These are phyloP conservation scores for Melanophora roralis DNA, from an alignment of 2,888 invertebrate species.

Conservation along the genomic window DNA sequence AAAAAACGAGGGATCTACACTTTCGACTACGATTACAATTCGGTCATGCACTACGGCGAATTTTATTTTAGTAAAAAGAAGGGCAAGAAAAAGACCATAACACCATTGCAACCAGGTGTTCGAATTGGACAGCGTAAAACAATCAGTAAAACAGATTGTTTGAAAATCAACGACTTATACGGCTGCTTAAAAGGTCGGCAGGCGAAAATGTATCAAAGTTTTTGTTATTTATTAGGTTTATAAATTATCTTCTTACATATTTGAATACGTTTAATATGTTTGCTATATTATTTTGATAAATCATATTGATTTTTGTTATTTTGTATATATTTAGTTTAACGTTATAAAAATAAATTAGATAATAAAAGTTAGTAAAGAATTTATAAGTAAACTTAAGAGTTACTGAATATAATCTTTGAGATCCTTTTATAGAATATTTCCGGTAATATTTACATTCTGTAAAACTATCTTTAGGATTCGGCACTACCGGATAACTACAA, in stretches of 20 bases:
- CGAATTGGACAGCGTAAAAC: constrained; percentile 82
- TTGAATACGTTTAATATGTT: constrained; percentile 66
- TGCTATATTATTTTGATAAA: constrained; percentile 2
- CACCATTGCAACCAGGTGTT: constrained; percentile 79
- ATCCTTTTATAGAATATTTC: too few relatives aligned
- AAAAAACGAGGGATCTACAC: constrained; percentile 81
- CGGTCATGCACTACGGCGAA: constrained; percentile 88
- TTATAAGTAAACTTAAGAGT: too few relatives aligned
- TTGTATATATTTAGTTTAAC: neutral
- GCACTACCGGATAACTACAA: too few relatives aligned
- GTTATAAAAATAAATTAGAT: too few relatives aligned
- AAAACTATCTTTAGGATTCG: too few relatives aligned
- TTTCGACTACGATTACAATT: constrained; percentile 86
- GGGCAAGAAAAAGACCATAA: constrained; percentile 81
- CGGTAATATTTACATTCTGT: too few relatives aligned
- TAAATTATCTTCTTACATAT: too few relatives aligned
- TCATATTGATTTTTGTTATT: constrained; percentile 46
- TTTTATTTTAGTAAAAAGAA: constrained; percentile 82
- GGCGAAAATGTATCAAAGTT: constrained; percentile 74
- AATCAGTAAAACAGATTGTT: constrained; percentile 82
- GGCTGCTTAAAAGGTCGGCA: constrained; percentile 78
- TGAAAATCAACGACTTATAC: constrained; percentile 83
- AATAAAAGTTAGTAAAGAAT: too few relatives aligned
- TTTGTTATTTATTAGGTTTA: constrained; percentile 73
- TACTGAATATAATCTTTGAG: too few relatives aligned